phyloP scores from a whole-genome alignment of 2,888 invertebrate genomes.

The Atethmia centrago region DNA sequence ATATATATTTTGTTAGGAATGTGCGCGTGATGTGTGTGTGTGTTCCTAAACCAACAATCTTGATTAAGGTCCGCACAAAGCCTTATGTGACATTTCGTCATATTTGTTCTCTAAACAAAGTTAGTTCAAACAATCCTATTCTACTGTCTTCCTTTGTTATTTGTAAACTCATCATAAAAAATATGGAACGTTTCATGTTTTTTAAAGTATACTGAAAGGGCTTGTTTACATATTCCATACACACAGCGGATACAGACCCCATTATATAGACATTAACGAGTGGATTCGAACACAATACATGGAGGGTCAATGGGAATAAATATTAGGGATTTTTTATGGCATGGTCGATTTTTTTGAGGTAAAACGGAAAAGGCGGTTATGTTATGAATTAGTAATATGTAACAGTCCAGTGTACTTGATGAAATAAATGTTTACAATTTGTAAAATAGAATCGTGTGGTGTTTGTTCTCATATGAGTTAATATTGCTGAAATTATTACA shows the following conservation, averaged over 20 bases:
- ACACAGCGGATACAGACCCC: constrained; percentile 8
- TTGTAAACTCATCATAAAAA: constrained; percentile 26
- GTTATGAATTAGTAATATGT: constrained; percentile 16
- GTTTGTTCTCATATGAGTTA: not conserved
- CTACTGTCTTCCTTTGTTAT: constrained; percentile 35
- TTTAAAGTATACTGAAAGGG: constrained; percentile 33
- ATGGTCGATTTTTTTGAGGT: not conserved
- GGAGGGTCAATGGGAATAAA: constrained; percentile 44
- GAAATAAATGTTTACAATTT: not conserved
- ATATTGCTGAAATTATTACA: not conserved
- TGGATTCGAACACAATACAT: constrained; percentile 41
- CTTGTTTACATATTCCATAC: constrained; percentile 37
- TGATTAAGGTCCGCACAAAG: not conserved
- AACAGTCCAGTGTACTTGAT: no score
- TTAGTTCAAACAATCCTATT: constrained; percentile 26
- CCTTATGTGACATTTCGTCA: constrained; percentile 22
- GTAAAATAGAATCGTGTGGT: not conserved
- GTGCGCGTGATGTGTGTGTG: not conserved
- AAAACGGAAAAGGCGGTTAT: not conserved
- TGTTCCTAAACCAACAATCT: not conserved
- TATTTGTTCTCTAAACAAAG: constrained; percentile 47
- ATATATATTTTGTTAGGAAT: not conserved
- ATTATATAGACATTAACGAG: constrained; percentile 47
- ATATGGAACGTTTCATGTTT: constrained; percentile 26
- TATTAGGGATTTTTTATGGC: constrained; percentile 30